Conservation (phyloP, 2,797 vertebrate genomes). For the Fratercula arctica region DNA sequence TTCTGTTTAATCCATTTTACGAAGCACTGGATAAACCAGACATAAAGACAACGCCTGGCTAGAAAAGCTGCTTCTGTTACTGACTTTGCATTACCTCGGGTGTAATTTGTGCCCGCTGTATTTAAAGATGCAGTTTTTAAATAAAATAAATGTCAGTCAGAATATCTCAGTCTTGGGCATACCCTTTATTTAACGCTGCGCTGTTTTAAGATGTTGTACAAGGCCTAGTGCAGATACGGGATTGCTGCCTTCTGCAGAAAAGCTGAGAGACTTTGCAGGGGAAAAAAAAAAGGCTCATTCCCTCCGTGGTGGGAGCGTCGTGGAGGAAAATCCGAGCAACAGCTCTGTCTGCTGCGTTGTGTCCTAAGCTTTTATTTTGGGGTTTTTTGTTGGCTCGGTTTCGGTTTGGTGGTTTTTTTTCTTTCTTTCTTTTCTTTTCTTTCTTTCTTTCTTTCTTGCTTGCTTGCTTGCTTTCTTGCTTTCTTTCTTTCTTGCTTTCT, state of each 20-base stretch:
- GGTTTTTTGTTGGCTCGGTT: too few relatives aligned
- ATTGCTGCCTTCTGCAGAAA: neutral
- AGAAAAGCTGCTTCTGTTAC: neutral
- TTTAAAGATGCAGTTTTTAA: neutral
- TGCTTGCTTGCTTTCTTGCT: too few relatives aligned
- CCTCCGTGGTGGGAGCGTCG: neutral
- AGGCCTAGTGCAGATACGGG: neutral
- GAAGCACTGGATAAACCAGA: neutral
- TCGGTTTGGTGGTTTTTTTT: too few relatives aligned
- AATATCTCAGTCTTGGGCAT: fast-evolving
- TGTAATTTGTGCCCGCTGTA: neutral
- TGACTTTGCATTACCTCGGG: neutral
- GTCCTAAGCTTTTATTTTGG: neutral
- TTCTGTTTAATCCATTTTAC: neutral
- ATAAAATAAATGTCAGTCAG: neutral
- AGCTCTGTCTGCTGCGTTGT: neutral
- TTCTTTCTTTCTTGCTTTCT: too few relatives aligned
- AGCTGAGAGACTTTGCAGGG: neutral
- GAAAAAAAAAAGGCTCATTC: neutral
- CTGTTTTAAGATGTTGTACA: neutral
- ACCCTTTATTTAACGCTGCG: neutral
- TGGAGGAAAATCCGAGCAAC: neutral
- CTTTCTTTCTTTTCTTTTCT: too few relatives aligned
- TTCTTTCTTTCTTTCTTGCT: too few relatives aligned
- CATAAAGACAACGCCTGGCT: neutral